These are phyloP conservation scores for Beris morrisii DNA, from an alignment of 2,888 invertebrate genomes.

Conservation along the genomic window DNA sequence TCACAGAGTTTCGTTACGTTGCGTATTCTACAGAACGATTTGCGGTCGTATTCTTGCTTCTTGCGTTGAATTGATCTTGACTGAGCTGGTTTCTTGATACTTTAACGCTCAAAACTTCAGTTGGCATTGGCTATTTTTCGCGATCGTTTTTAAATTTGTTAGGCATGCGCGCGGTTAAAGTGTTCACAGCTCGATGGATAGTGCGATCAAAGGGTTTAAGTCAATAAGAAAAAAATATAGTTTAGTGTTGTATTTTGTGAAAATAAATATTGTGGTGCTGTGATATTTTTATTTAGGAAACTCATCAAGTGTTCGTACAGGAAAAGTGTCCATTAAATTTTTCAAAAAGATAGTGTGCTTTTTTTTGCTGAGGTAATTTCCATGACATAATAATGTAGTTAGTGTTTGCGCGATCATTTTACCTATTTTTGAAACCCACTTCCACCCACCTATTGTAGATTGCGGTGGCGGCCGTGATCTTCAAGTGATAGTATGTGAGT, in stretches of 20 bases:
- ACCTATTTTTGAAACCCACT: conserved; percentile 25
- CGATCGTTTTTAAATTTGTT: background rate
- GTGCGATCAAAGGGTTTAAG: conserved; percentile 24
- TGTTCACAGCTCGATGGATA: conserved; percentile 21
- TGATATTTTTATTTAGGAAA: too few relatives aligned
- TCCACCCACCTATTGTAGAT: conserved; percentile 19
- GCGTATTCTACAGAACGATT: too few relatives aligned
- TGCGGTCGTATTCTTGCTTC: too few relatives aligned
- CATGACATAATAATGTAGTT: conserved; percentile 18
- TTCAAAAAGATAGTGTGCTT: too few relatives aligned
- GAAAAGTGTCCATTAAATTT: too few relatives aligned
- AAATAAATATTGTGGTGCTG: too few relatives aligned
- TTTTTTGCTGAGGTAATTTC: conserved; percentile 23
- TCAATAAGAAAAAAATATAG: background rate
- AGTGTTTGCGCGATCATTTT: conserved; percentile 11
- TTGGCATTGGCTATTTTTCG: conserved; percentile 7
- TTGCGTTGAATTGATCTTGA: too few relatives aligned
- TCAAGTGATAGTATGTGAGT: conserved; percentile 6
- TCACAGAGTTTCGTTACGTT: too few relatives aligned
- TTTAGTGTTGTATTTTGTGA: too few relatives aligned
- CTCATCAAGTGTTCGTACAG: too few relatives aligned
- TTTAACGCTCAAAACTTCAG: background rate
- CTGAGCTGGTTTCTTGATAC: too few relatives aligned
- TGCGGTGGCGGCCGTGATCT: conserved; percentile 23
- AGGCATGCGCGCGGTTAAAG: conserved; percentile 24